Evolutionary conservation across 2,113 vertebrate species (phyloP).

Genomic region (Camelus dromedarius): DNA sequence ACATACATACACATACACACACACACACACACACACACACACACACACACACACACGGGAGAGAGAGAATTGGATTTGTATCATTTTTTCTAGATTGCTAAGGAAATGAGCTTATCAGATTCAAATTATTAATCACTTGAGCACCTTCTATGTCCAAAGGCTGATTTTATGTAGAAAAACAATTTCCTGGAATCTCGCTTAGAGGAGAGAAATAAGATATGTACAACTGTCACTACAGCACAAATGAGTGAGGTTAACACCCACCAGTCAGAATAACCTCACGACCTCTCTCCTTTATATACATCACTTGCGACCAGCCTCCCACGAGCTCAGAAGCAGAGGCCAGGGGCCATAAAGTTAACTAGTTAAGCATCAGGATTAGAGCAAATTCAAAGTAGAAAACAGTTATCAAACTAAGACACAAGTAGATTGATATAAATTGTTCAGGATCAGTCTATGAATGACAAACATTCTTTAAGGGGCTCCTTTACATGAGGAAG

Average conservation of each 20-base stretch:
- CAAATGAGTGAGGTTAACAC: not conserved
- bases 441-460: not conserved
- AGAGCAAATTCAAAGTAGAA: conserved; percentile 17
- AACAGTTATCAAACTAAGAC: conserved; percentile 13
- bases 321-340: not conserved
- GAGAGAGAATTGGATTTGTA: not conserved
- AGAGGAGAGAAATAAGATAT: not conserved
- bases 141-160: not conserved
- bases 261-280: not conserved
- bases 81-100: conserved; percentile 15
- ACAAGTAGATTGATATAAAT: not conserved
- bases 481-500: not conserved
- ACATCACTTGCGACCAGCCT: not conserved
- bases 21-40: not conserved
- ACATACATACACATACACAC: not conserved
- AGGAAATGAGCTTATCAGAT: conserved; percentile 11
- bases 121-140: conserved; percentile 49
- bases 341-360: not conserved
- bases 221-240: not conserved
- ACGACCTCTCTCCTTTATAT: not conserved
- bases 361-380: not conserved
- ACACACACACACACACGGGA: too few species aligned
- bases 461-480: not conserved
- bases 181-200: not conserved
- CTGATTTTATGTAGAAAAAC: conserved; percentile 17